These are phyloP conservation scores for Peromyscus maniculatus DNA, from an alignment of 2,113 vertebrate genomes.

Conservation along the genomic window DNA sequence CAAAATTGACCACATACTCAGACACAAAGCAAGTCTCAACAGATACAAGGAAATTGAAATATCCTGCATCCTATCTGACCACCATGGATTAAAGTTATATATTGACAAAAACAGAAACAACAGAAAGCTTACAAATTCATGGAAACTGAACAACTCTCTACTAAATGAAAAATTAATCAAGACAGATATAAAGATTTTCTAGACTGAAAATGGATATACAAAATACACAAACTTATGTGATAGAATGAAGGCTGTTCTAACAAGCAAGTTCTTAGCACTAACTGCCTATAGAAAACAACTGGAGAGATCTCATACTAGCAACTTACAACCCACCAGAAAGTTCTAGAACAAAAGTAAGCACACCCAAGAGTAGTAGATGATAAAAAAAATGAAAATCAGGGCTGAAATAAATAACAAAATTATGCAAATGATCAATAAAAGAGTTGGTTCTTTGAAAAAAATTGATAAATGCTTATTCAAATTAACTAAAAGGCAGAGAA, in stretches of 20 bases:
- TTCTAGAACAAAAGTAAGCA: neutral
- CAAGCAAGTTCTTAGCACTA: neutral
- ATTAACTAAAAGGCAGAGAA: neutral
- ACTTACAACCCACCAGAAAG: neutral
- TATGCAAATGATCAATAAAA: neutral
- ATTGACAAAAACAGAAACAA: neutral
- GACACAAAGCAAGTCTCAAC: neutral
- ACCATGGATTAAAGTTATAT: neutral
- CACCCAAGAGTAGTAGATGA: neutral
- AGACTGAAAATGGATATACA: neutral
- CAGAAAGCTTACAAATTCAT: neutral
- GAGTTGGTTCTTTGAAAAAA: neutral
- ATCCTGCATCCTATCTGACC: neutral
- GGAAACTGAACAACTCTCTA: neutral
- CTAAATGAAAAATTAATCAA: neutral
- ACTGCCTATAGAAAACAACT: neutral
- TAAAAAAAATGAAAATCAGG: neutral
- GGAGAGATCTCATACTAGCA: neutral
- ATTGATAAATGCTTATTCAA: neutral
- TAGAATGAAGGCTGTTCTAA: neutral
- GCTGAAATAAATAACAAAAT: neutral
- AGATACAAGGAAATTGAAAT: neutral
- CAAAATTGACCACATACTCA: neutral
- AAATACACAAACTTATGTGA: neutral
- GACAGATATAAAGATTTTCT: neutral